Conservation (phyloP, 2,113 vertebrate species). For the Ramphastos sulfuratus region DNA sequence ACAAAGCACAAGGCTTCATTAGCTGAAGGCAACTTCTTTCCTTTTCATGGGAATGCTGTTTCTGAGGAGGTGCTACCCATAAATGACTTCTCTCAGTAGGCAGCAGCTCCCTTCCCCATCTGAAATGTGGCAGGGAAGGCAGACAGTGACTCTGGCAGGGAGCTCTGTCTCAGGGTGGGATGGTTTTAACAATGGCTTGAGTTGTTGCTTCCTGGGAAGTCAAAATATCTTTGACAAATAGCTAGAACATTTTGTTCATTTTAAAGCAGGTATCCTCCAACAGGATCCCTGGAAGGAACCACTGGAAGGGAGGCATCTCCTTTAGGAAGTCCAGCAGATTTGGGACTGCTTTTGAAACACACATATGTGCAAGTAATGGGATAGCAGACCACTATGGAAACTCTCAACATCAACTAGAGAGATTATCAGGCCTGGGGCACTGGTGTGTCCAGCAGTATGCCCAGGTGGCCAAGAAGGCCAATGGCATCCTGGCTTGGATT, state of each 20-base stretch:
- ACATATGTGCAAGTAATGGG: not conserved
- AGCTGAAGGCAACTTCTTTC: not conserved
- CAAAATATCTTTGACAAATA: not conserved
- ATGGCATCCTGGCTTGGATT: too few relatives aligned
- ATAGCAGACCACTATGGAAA: not conserved
- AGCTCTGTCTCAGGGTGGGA: not conserved
- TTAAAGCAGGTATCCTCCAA: not conserved
- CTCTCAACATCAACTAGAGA: not conserved
- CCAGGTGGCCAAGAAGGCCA: too few relatives aligned
- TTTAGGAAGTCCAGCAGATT: not conserved
- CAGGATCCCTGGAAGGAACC: not conserved
- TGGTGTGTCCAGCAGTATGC: not conserved
- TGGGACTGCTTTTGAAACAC: not conserved
- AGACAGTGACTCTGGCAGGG: not conserved
- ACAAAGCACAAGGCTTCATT: not conserved
- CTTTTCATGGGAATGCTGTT: not conserved
- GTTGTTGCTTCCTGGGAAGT: not conserved
- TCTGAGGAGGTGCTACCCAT: not conserved
- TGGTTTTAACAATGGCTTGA: not conserved
- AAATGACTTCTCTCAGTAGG: not conserved
- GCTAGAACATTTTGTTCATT: not conserved
- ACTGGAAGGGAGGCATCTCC: not conserved
- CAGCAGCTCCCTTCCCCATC: not conserved
- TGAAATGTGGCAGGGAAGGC: not conserved
- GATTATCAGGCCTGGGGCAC: accelerated